Conservation (phyloP, 2,888 invertebrate species). For the Panopea generosa region DNA sequence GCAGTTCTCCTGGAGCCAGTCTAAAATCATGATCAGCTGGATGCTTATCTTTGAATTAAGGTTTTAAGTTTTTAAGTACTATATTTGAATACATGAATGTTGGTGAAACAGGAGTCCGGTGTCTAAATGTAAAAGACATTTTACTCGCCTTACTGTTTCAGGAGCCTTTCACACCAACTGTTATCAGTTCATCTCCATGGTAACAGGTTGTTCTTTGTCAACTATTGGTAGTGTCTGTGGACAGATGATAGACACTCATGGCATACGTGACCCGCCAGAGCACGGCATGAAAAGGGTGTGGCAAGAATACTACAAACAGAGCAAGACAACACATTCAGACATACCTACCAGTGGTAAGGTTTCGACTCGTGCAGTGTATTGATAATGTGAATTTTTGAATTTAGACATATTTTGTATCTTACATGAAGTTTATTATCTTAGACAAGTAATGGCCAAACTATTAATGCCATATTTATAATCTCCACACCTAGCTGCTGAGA, state of each 20-base stretch:
- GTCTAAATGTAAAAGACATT: too few relatives aligned
- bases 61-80: too few relatives aligned
- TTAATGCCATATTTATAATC: too few relatives aligned
- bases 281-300: constrained; percentile 82
- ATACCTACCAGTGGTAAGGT: neutral
- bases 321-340: constrained; percentile 6
- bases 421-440: too few relatives aligned
- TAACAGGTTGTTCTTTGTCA: constrained; percentile 81
- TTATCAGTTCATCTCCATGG: constrained; percentile 82
- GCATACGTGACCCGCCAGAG: constrained; percentile 79
- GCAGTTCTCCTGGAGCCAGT: too few relatives aligned
- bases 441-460: too few relatives aligned
- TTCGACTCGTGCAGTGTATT: neutral
- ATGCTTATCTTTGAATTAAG: too few relatives aligned
- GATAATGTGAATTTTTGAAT: neutral
- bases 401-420: too few relatives aligned
- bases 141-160: constrained; percentile 36
- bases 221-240: constrained; percentile 80
- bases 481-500: too few relatives aligned
- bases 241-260: constrained; percentile 79
- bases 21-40: too few relatives aligned
- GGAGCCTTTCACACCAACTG: constrained; percentile 80
- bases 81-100: too few relatives aligned
- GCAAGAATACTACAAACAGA: constrained; percentile 60
- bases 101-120: too few relatives aligned